phyloP scores from a whole-genome alignment of 2,888 invertebrate species.

The Eupithecia dodoneata region DNA sequence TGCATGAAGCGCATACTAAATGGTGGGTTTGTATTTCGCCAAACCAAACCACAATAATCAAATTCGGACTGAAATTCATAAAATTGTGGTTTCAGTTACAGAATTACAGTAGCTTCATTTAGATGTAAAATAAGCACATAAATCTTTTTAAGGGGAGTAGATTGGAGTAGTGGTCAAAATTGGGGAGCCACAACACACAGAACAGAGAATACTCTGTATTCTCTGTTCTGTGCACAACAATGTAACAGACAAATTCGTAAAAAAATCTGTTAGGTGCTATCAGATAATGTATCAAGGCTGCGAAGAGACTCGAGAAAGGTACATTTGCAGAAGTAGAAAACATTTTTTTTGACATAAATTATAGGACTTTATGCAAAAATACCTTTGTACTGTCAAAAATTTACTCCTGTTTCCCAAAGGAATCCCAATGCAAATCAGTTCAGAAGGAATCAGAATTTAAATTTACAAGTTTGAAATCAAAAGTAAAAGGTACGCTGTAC shows the following conservation, averaged over 20 bases:
- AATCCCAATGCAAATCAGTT: neutral
- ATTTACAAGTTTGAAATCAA: neutral
- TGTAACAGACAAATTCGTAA: neutral
- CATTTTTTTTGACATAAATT: neutral
- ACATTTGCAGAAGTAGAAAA: neutral
- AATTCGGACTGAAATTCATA: constrained; percentile 2
- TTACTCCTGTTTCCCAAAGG: neutral
- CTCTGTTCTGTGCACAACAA: neutral
- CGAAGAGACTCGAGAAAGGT: neutral
- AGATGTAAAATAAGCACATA: neutral
- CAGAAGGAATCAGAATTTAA: neutral
- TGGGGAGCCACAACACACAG: neutral
- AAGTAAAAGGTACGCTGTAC: neutral
- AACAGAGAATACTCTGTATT: too few species aligned
- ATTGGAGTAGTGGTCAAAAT: neutral
- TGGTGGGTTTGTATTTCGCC: neutral
- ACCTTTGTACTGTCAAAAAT: neutral
- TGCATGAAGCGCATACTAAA: neutral
- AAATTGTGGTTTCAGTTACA: constrained; percentile 5
- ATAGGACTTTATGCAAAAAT: neutral
- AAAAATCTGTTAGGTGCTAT: neutral
- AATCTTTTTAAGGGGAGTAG: neutral
- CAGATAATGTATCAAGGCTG: neutral
- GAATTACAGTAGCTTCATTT: neutral
- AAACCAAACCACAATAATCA: constrained; percentile 8